Evolutionary conservation across 2,797 vertebrate genomes (phyloP).

Genomic region (Enteromius treurensis): DNA sequence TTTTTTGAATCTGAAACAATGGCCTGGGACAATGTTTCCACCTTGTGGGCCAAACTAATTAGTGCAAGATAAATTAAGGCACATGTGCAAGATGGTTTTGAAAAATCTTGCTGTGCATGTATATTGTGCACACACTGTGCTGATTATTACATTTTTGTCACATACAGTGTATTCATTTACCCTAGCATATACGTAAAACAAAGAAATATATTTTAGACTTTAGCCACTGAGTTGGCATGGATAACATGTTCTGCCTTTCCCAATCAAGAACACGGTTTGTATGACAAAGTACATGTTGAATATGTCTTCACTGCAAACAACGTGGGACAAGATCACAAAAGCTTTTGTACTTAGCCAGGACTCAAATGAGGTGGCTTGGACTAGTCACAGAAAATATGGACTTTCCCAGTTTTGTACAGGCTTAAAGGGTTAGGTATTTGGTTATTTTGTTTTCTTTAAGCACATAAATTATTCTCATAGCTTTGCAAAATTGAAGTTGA

Average conservation of each 20-base stretch:
- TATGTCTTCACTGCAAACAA: background rate
- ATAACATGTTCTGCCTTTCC: background rate
- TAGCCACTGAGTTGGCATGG: background rate
- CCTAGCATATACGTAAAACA: background rate
- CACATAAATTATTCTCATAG: too few species aligned
- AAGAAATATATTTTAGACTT: background rate
- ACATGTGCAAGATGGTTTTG: background rate
- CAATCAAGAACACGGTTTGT: background rate
- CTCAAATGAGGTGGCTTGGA: background rate
- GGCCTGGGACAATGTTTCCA: background rate
- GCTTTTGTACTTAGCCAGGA: background rate
- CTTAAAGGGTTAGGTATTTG: background rate
- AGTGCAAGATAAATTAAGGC: background rate
- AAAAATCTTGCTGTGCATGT: background rate
- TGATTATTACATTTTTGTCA: background rate
- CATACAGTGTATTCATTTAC: background rate
- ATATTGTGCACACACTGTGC: background rate
- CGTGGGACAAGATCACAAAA: background rate
- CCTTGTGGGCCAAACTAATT: background rate
- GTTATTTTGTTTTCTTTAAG: too few species aligned
- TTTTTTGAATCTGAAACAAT: background rate
- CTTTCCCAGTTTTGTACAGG: background rate
- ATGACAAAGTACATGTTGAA: background rate
- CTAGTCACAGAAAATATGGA: background rate
- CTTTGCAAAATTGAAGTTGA: too few species aligned